A percentile compares a stretch with the other conserved stretches of the same genome.
These are phyloP conservation scores for Probosciger aterrimus DNA, from an alignment of 2,113 vertebrate species.

Conservation along the genomic window DNA sequence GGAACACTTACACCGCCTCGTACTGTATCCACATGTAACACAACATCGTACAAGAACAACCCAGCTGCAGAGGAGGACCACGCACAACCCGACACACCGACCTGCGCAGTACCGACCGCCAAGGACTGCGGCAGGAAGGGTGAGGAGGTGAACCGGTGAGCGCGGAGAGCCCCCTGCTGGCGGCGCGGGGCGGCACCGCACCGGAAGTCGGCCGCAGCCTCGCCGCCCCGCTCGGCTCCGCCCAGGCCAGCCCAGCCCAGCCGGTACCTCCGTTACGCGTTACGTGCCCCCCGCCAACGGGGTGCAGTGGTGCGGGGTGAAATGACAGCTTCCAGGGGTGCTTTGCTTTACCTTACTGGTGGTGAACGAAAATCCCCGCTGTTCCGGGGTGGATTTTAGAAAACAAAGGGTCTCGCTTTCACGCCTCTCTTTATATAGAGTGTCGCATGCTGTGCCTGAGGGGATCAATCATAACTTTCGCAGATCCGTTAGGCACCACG, in stretches of 20 bases:
- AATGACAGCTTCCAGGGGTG: background rate
- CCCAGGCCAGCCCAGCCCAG: background rate
- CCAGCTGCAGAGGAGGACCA: background rate
- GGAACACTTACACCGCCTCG: background rate
- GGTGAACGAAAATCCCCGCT: background rate
- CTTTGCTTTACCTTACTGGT: background rate
- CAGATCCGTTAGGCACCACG: background rate
- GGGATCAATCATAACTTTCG: background rate
- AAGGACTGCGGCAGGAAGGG: accelerated
- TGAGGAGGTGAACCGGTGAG: background rate
- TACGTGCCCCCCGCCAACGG: accelerated
- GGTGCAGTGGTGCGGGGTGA: background rate
- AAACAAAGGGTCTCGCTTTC: background rate
- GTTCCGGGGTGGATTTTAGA: background rate
- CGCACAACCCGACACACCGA: too few species aligned
- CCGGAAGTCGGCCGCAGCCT: too few species aligned
- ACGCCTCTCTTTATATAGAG: too few species aligned
- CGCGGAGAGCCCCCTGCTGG: background rate
- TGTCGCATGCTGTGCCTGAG: background rate
- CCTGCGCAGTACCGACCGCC: accelerated
- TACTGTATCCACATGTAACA: too few species aligned
- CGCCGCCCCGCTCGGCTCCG: too few species aligned
- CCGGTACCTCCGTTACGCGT: too few species aligned
- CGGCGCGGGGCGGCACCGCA: background rate
- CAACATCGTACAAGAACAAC: background rate